Base-by-base conservation (phyloP, 1,140 invertebrate species). In the Aphis craccivora region DNA sequence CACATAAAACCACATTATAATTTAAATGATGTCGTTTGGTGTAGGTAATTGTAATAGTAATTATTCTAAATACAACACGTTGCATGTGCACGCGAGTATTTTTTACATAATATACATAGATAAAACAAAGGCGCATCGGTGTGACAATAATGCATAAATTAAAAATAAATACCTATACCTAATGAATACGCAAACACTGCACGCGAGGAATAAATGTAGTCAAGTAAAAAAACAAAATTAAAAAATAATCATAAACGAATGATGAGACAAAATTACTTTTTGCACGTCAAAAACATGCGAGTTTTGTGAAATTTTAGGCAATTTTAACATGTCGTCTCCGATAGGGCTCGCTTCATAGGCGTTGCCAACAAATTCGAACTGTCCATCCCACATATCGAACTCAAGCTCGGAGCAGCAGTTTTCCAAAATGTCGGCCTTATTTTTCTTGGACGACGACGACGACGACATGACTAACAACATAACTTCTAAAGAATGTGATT, bases 301-400 rank as follows among this genome's bases (percentile, higher is more conserved):
- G 11, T 55, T 93, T 30, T 81, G 91, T 35, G 60, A 51, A 35
- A 84, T 84, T 93, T 86, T 93, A 6, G 91, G 81, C 81, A 93
- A 43, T 14, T 93, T 81, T 48, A 93, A 84, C 37, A 48, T 35
- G 48, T 51, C 48, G 35, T 9, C 48, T 22, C 14, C 81, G 22
- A 22, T 25, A 1, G 81, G 14, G 1, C 22, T 86, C 23, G 40
- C 67, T 43, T 89, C 55, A 67, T 94, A 94, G 60, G 91, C 67
- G 84, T 95, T 94, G 88, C 97, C 97, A 94, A 97, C 96, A 95
- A 98, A 97, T 95, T 97, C 97, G 95, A 98, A 98, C 95, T 98
- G 97, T 86, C 97, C 97, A 95, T 98, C 97, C 97, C 97, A 98
- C 96, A 98, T 96, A 95, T 98, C 97, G 95, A 97, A 97, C 95